Evolutionary conservation across 2,113 vertebrate genomes (phyloP), one percentile per base, ranked within the genome.

Genomic region (Zootoca vivipara): DNA sequence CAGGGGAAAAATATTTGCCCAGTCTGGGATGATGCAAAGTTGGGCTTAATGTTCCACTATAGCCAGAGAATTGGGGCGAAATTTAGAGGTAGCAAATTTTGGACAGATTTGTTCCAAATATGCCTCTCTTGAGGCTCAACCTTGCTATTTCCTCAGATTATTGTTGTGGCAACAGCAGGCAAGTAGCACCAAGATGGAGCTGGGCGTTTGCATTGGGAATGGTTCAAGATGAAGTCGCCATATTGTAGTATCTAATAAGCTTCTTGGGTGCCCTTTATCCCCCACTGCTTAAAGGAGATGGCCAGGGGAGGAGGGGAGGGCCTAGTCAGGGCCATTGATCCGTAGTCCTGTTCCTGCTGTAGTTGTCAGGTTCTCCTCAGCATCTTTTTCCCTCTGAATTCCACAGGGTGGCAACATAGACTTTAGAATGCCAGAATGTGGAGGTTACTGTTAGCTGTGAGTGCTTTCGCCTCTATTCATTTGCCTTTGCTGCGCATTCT

Each of bases 351-450:
- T 70, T 26, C 3, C 30, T 28, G 30, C 26, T 7, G 26, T 15
- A 10, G 26, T 52, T 52, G 2, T 52, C 46, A 52, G 46, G 9
- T 82, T 78, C 64, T 35, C 40, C n/a, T 28, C 83, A 38, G 38
- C 26, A n/a, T 64, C 0, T 42, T 67, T 83, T 35, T 38, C 40
- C 72, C 73, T 26, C 40, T 28, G 0, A 64, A 64, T 86, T 13
- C 95, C 95, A 95, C 94, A 87, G 89, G 94, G 91, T 95, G 93
- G 94, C 94, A 90, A 33, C 80, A 38, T 90, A 90, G 38, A 73
- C 91, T 91, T 87, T 89, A 42, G 78, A 85, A 79, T 58, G 4
- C 12, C 30, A 30, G 7, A n/a, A 42, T 65, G 38, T 30, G 3
- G 64, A 20, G 35, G 7, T 15, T 22, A 33, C 13, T 20, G 13